phyloP scores from a whole-genome alignment of 2,113 vertebrate genomes.

The Passer domesticus region DNA sequence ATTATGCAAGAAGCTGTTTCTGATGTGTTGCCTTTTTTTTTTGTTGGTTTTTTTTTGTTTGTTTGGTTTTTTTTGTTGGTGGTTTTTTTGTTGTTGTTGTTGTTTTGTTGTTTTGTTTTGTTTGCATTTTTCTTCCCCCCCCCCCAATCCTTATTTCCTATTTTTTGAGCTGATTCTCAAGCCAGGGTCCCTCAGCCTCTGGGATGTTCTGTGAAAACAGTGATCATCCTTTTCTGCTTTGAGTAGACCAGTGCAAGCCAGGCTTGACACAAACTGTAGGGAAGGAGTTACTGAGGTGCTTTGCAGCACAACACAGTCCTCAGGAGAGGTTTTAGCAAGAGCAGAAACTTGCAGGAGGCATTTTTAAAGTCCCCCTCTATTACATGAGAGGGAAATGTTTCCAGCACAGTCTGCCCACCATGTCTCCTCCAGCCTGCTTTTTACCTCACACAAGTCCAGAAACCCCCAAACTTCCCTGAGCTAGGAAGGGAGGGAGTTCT shows the following conservation, averaged over 20 bases:
- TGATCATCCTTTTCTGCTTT: neutral
- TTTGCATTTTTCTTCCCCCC: neutral
- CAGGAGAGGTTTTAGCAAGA: neutral
- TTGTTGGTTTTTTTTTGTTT: neutral
- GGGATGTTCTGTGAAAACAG: neutral
- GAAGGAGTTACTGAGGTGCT: neutral
- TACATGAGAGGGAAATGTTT: neutral
- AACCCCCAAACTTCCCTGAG: fast-evolving
- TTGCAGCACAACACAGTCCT: neutral
- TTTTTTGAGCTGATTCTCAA: neutral
- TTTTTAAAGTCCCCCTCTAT: neutral
- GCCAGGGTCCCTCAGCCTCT: neutral
- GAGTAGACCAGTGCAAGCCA: neutral
- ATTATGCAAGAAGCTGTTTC: neutral
- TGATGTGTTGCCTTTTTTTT: neutral
- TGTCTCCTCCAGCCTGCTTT: neutral
- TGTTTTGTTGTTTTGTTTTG: too few relatives aligned
- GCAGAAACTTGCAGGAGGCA: neutral
- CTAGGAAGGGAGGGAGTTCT: neutral
- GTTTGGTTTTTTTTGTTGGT: too few relatives aligned
- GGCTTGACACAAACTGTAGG: neutral
- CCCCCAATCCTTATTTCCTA: neutral
- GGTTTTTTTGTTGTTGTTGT: neutral
- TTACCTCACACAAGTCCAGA: neutral
- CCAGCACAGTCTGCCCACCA: neutral